Base-by-base conservation (phyloP, 2,797 vertebrate genomes). In the Champsocephalus esox region DNA sequence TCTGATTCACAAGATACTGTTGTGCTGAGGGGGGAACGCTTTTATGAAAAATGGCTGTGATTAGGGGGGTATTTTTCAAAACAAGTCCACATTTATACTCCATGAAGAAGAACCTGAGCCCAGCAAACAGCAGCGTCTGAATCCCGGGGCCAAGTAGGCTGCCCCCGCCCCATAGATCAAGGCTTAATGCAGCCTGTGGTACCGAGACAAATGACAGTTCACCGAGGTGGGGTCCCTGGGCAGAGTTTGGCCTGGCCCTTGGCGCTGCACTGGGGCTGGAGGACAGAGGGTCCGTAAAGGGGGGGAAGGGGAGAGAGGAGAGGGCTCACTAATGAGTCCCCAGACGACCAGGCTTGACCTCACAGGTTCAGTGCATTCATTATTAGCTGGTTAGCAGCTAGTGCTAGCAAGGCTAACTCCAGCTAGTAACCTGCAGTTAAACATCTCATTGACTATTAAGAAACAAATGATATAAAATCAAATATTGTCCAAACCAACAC, bases 291-390 rank as follows among this genome's bases (percentile, higher is more conserved):
- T 55, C 76, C 62, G 52, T 61, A 75, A 55, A 71, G 82, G 69
- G 87, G 69, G 72, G 43, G 70, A 17, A 8, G 63, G 54, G 58
- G 64, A 55, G 75, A 65, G 69, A 6, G 57, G 60, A 64, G 71
- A 82, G 79, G 85, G 84, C 79, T 86, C 69, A 61, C 90, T 94
- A 95, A 95, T 93, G 91, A 92, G 87, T 94, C 93, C 92, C 92
- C 64, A 88, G 94, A 92, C 89, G 78, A 75, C 75, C 81, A 50
- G 80, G 81, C 77, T 86, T 94, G 93, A 94, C 94, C 92, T 89
- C 73, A 49, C 82, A 70, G 91, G 90, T 80, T 89, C 68, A 14
- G 80, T 51, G 87, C 87, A 93, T 94, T 91, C 85, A 94, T 95
- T 94, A 93, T 69, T 74, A 81, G 88, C 84, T 88, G 88, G 89